These are phyloP conservation scores for Margarornis squamiger DNA, from an alignment of 2,797 vertebrate species.

Conservation along the genomic window DNA sequence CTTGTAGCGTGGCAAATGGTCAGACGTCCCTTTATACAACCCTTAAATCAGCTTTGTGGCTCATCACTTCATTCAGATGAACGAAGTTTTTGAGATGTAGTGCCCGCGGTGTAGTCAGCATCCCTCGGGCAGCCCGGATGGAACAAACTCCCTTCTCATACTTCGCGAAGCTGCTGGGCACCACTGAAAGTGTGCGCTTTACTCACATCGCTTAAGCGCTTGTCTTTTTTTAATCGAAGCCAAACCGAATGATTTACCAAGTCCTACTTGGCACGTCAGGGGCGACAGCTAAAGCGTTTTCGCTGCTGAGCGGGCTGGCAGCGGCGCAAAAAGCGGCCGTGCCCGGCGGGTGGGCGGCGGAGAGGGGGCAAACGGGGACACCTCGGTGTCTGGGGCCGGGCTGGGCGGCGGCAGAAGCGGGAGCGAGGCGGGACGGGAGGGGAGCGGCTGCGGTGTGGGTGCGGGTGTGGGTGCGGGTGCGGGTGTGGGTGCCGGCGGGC, in stretches of 20 bases:
- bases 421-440: not conserved
- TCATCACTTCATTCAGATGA: not conserved
- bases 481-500: no score
- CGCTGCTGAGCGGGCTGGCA: not conserved
- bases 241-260: not conserved
- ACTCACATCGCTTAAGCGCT: not conserved
- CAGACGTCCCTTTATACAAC: not conserved
- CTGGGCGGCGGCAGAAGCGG: not conserved
- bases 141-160: not conserved
- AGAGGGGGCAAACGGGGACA: not conserved
- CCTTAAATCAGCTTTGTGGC: not conserved
- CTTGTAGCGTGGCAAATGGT: not conserved
- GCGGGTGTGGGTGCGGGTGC: not conserved
- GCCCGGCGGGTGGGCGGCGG: not conserved
- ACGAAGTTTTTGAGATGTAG: no score
- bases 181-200: not conserved
- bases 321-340: not conserved
- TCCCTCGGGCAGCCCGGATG: not conserved
- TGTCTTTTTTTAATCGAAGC: not conserved
- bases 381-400: rapidly evolving
- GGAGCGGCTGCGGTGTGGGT: no score
- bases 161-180: not conserved
- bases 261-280: not conserved
- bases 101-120: not conserved
- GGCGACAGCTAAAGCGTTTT: not conserved